A percentile compares a stretch with the other conserved stretches of the same genome.
These are phyloP conservation scores for Cydia splendana DNA, from an alignment of 1,140 invertebrate species.

Conservation along the genomic window DNA sequence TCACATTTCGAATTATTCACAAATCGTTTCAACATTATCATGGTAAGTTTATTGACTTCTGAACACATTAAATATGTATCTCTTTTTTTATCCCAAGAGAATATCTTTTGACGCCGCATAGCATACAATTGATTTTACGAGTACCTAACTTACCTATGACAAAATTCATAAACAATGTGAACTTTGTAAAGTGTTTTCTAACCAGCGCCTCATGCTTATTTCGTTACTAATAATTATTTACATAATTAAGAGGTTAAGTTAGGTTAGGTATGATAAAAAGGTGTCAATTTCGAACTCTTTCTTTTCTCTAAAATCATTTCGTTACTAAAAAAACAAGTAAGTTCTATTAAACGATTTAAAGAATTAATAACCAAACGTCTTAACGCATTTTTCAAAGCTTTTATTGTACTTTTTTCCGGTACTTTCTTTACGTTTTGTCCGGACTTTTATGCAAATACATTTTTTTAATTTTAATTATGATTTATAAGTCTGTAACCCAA, in stretches of 20 bases:
- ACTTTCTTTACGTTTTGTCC: too few relatives aligned
- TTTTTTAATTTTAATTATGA: too few relatives aligned
- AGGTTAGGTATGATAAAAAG: neutral
- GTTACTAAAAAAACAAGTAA: too few relatives aligned
- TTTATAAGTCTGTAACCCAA: too few relatives aligned
- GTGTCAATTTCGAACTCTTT: too few relatives aligned
- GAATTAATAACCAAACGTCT: too few relatives aligned
- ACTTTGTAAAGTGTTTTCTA: neutral
- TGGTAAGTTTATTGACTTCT: slow-evolving; percentile 59
- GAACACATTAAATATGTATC: slow-evolving; percentile 36
- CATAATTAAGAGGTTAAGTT: neutral
- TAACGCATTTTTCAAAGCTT: too few relatives aligned
- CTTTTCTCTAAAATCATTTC: too few relatives aligned
- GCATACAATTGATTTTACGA: neutral
- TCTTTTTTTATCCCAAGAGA: slow-evolving; percentile 22
- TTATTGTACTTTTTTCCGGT: too few relatives aligned
- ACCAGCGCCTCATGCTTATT: neutral
- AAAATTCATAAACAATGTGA: neutral
- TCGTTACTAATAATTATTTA: neutral
- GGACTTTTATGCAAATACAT: too few relatives aligned
- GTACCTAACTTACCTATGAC: slow-evolving; percentile 34
- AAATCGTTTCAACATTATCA: slow-evolving; percentile 65
- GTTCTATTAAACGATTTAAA: too few relatives aligned
- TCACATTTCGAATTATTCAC: slow-evolving; percentile 73
- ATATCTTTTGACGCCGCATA: slow-evolving; percentile 34